Base-by-base conservation (phyloP, 2,113 vertebrate species). In the Corythaeola cristata region DNA sequence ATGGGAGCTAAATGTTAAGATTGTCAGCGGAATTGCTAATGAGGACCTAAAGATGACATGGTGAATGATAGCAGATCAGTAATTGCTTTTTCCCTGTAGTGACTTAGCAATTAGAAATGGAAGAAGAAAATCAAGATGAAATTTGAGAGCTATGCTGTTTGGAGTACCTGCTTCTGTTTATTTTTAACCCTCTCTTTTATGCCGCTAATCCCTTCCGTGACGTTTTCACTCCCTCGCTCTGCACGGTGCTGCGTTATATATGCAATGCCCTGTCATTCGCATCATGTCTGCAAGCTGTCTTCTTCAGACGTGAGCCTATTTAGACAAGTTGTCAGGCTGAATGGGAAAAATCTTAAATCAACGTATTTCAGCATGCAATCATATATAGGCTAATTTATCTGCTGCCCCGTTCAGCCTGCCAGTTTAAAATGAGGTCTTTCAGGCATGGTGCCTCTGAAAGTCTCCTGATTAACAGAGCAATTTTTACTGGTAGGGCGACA, bases 271-370 rank as follows among this genome's bases (percentile, higher is more conserved):
- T 97, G 96, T 97, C 96, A 95, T 96, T 96, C 64, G 7, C 90
- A 88, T 93, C 93, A 47, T 90, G 93, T 95, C 96, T 97, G 96
- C 39, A 74, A 98, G 86, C 97, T 98, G 97, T 98, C 97, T 97
- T 95, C 97, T 95, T 59, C 33, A 89, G 96, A 89, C 95, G 93
- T 44, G 92, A 97, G 95, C 95, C 95, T 97, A 96, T 98, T 98
- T 97, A 98, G 97, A 97, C 92, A 97, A 97, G 88, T 97, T 98
- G 97, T 98, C 98, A 98, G 95, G 91, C 92, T 95, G 97, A 97
- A 98, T 89, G 96, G 96, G 91, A 91, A 95, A 96, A 97, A 91
- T 58, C 93, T 96, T 97, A 98, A 98, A 97, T 98, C 97, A 97
- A 96, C 97, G 95, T 97, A 96, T 98, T 98, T 97, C 96, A 41